These are phyloP conservation scores for Rhimphoctona megacephalus DNA, from an alignment of 2,888 invertebrate species.

Conservation along the genomic window DNA sequence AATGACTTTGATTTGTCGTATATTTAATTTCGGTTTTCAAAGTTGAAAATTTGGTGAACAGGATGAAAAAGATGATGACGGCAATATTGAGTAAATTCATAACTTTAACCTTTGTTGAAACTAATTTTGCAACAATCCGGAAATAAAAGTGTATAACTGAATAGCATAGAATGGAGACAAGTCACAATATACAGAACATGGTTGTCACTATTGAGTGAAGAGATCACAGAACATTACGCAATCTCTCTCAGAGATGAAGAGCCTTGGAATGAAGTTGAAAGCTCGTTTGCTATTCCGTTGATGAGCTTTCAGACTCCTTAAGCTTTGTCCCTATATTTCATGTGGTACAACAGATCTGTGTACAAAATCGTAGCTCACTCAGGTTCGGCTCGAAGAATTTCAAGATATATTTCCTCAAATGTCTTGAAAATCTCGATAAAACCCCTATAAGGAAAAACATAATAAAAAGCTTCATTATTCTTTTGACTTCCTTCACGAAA, in stretches of 20 bases:
- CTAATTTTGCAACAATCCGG: conserved; percentile 29
- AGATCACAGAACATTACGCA: conserved; percentile 22
- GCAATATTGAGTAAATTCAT: conserved; percentile 2
- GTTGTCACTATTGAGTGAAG: conserved; percentile 42
- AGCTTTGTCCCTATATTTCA: conserved; percentile 17
- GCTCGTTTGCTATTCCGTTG: conserved; percentile 59
- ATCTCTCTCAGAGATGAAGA: neutral
- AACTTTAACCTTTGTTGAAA: conserved; percentile 19
- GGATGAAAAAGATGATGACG: no score
- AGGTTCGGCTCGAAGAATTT: conserved; percentile 17
- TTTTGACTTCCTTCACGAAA: neutral
- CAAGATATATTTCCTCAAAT: conserved; percentile 29
- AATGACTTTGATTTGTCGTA: no score
- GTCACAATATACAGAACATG: conserved; percentile 16
- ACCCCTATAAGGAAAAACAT: neutral
- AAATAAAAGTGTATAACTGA: neutral
- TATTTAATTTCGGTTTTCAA: no score
- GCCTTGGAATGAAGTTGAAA: conserved; percentile 24
- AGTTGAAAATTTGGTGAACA: no score
- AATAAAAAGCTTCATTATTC: neutral
- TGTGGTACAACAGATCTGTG: conserved; percentile 6
- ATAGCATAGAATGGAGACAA: neutral
- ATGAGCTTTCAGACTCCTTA: conserved; percentile 39
- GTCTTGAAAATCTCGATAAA: neutral
- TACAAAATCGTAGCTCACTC: conserved; percentile 16